Evolutionary conservation across 2,797 vertebrate genomes (phyloP).

Genomic region (Rhinatrema bivittatum): DNA sequence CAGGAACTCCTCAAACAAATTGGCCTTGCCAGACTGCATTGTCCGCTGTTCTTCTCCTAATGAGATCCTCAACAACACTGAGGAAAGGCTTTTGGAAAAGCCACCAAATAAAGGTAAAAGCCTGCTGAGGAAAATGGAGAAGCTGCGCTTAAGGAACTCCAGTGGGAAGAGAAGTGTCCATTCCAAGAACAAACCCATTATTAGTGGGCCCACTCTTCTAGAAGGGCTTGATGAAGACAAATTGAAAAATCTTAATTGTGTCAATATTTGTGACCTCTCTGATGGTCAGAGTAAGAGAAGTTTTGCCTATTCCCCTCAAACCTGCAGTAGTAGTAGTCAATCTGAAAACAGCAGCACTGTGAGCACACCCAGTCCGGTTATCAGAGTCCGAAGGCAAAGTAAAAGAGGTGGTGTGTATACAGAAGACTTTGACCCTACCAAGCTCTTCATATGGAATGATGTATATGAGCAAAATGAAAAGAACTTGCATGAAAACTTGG

Average conservation of each 20-base stretch:
- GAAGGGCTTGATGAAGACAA: constrained; percentile 59
- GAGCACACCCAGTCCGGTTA: constrained; percentile 64
- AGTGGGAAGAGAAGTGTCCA: constrained; percentile 29
- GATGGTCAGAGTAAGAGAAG: constrained; percentile 25
- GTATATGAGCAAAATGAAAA: constrained; percentile 58
- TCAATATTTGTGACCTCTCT: constrained; percentile 47
- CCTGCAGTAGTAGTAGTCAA: constrained; percentile 53
- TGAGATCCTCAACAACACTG: constrained; percentile 39
- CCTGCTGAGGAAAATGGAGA: constrained; percentile 78
- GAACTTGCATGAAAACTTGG: constrained; percentile 38
- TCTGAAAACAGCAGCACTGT: constrained; percentile 63
- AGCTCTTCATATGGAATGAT: constrained; percentile 33
- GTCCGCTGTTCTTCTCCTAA: constrained; percentile 50
- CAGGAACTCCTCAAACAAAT: constrained; percentile 55
- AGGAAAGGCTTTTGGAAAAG: constrained; percentile 54
- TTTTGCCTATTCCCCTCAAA: constrained; percentile 39
- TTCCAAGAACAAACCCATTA: constrained; percentile 32
- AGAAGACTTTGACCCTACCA: constrained; percentile 32
- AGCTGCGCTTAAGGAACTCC: constrained; percentile 54
- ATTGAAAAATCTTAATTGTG: constrained; percentile 48
- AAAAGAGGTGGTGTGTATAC: constrained; percentile 33
- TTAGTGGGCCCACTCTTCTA: constrained; percentile 58
- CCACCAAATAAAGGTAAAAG: constrained; percentile 50
- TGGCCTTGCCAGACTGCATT: constrained; percentile 42
- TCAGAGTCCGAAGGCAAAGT: constrained; percentile 52